Conservation (phyloP, 2,113 vertebrate species). For the Sprattus sprattus region DNA sequence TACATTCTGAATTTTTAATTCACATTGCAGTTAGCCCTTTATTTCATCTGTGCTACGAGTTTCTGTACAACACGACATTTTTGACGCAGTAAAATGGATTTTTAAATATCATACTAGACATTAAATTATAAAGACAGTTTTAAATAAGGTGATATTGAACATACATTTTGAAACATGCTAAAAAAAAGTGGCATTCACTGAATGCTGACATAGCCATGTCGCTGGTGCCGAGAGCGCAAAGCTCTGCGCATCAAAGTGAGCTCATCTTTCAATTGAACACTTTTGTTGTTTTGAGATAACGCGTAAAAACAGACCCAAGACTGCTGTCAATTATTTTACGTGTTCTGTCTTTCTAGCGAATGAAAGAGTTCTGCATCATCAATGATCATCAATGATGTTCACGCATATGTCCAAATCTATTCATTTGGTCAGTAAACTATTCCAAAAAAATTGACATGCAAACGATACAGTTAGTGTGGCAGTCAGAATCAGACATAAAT, state of each 20-base stretch:
- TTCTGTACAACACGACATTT: background rate
- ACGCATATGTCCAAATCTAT: background rate
- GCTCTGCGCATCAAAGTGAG: slow-evolving; percentile 29
- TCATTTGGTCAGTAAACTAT: background rate
- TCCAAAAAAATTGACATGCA: background rate
- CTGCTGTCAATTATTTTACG: background rate
- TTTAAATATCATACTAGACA: too few species aligned
- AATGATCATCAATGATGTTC: background rate
- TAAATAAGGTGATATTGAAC: too few species aligned
- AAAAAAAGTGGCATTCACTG: too few species aligned
- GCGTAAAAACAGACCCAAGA: background rate
- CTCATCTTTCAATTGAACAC: background rate
- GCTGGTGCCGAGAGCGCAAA: slow-evolving; percentile 32
- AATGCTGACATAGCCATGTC: too few species aligned
- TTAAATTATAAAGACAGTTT: too few species aligned
- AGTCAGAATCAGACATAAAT: background rate
- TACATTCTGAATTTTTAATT: background rate
- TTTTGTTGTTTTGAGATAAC: background rate
- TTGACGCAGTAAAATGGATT: background rate
- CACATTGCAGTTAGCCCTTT: background rate
- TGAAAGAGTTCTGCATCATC: background rate
- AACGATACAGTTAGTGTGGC: background rate
- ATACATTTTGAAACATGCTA: too few species aligned
- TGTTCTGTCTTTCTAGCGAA: background rate
- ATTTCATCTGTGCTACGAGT: background rate